phyloP scores from a whole-genome alignment of 2,888 invertebrate genomes.

The Apodemia hepburni region DNA sequence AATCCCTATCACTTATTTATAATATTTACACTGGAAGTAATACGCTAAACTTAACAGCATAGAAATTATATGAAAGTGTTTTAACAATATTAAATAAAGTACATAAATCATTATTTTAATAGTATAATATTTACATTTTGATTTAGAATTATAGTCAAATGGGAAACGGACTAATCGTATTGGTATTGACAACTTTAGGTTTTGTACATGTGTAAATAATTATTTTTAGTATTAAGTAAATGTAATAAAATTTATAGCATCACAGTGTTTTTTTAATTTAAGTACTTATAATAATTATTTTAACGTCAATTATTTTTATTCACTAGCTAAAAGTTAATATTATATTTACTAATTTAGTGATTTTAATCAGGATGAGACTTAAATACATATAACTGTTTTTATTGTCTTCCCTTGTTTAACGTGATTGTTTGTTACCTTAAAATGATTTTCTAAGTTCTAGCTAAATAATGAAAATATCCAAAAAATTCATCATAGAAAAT shows the following conservation, averaged over 20 bases:
- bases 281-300: constrained; percentile 29
- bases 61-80: constrained; percentile 24
- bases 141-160: background rate
- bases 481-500: too few relatives aligned
- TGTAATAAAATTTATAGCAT: constrained; percentile 64
- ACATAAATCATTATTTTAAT: constrained; percentile 23
- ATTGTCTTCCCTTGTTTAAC: constrained; percentile 17
- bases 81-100: constrained; percentile 27
- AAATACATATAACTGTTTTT: constrained; percentile 16
- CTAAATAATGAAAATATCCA: too few relatives aligned
- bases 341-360: background rate
- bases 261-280: constrained; percentile 65
- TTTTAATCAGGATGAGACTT: constrained; percentile 1
- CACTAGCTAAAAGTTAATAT: constrained; percentile 9
- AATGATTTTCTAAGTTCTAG: too few relatives aligned
- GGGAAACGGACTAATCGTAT: background rate
- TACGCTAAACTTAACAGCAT: constrained; percentile 25
- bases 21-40: constrained; percentile 28
- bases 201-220: constrained; percentile 34
- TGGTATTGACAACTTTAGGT: constrained; percentile 36
- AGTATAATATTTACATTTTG: constrained; percentile 2
- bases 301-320: constrained; percentile 25
- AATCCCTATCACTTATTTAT: background rate
- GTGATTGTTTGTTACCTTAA: background rate
- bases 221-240: constrained; percentile 40